Evolutionary conservation across 2,888 invertebrate species (phyloP).

Genomic region (Idaea biselata): DNA sequence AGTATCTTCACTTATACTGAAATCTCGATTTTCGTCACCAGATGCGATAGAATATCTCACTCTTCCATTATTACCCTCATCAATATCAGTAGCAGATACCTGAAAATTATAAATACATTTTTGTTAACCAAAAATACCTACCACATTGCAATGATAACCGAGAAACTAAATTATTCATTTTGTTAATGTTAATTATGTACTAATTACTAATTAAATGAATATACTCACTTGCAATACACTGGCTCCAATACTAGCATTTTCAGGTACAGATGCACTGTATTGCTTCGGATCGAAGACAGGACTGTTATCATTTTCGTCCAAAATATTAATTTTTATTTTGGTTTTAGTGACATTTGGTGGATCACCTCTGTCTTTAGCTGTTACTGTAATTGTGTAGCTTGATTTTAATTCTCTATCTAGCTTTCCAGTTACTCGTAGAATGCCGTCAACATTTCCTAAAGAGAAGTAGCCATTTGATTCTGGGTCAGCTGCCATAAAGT

Average conservation of each 20-base stretch:
- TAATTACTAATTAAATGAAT: constrained; percentile 10
- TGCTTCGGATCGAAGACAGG: constrained; percentile 94
- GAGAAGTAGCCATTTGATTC: constrained; percentile 86
- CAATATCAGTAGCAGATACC: constrained; percentile 94
- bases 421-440: constrained; percentile 90
- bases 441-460: constrained; percentile 92
- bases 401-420: constrained; percentile 91
- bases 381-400: constrained; percentile 87
- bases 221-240: constrained; percentile 90
- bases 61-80: constrained; percentile 94
- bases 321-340: constrained; percentile 85
- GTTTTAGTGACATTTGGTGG: constrained; percentile 87
- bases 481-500: constrained; percentile 86
- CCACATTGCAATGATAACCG: not conserved
- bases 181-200: not conserved
- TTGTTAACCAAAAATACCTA: constrained; percentile 2
- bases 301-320: constrained; percentile 95
- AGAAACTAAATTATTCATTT: not conserved
- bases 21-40: constrained; percentile 95
- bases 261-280: constrained; percentile 93
- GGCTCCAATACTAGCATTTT: constrained; percentile 96
- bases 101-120: constrained; percentile 46
- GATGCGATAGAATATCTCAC: constrained; percentile 93
- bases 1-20: constrained; percentile 94
- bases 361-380: constrained; percentile 94